Evolutionary conservation across 2,888 invertebrate species (phyloP).

Genomic region (Philereme vetulata): DNA sequence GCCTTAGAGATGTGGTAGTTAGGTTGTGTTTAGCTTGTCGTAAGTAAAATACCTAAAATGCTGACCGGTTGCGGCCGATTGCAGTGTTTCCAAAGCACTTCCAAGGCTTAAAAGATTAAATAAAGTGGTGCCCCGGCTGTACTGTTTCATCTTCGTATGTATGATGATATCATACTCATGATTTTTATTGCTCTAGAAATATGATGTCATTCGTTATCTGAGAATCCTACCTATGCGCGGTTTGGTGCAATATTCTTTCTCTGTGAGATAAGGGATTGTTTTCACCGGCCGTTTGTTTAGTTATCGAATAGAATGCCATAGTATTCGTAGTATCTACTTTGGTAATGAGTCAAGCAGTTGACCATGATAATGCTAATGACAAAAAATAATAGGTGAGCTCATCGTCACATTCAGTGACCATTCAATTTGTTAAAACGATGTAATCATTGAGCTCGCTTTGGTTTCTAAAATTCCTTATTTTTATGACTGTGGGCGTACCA

Average conservation of each 20-base stretch:
- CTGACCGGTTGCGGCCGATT: conserved; percentile 26
- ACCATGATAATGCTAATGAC: conserved; percentile 60
- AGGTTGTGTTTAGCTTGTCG: conserved; percentile 6
- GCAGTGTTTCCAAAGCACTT: conserved; percentile 29
- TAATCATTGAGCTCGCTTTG: conserved; percentile 39
- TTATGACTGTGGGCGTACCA: conserved; percentile 49
- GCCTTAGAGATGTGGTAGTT: neutral
- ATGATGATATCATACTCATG: conserved; percentile 57
- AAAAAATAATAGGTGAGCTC: conserved; percentile 64
- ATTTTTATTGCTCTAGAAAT: conserved; percentile 49
- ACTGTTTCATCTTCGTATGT: conserved; percentile 42
- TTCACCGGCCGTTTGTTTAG: conserved; percentile 2
- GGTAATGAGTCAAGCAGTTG: conserved; percentile 50
- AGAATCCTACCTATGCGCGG: conserved; percentile 32
- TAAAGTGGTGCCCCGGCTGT: conserved; percentile 34
- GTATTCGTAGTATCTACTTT: conserved; percentile 34
- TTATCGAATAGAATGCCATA: conserved; percentile 34
- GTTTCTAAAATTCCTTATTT: conserved; percentile 45
- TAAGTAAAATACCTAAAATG: conserved; percentile 11
- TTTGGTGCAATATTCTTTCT: conserved; percentile 26
- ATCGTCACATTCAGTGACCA: conserved; percentile 49
- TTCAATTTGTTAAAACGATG: conserved; percentile 38
- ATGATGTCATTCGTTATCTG: conserved; percentile 55
- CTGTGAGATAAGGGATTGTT: conserved; percentile 9
- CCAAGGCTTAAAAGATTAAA: conserved; percentile 43